Evolutionary conservation across 2,888 invertebrate species (phyloP).

Genomic region (Scaptomyza reducta): DNA sequence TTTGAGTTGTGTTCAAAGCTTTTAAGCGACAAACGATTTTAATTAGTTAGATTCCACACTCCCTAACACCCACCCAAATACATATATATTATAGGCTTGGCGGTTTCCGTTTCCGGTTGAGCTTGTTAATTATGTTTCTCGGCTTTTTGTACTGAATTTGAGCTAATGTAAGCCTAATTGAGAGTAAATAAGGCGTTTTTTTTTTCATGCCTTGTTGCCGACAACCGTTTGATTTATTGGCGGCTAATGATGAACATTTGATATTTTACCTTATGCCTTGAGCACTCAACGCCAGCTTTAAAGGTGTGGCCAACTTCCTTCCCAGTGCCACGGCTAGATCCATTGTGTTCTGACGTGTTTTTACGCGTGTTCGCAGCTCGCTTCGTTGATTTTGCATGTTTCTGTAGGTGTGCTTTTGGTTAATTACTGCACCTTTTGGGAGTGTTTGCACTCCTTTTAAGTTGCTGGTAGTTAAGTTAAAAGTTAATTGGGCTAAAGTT

Average conservation of each 20-base stretch:
- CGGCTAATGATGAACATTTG: slow-evolving; percentile 60
- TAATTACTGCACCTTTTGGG: slow-evolving; percentile 44
- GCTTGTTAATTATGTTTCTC: slow-evolving; percentile 50
- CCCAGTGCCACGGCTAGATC: slow-evolving; percentile 1
- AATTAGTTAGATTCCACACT: slow-evolving; percentile 35
- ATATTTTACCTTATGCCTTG: slow-evolving; percentile 46
- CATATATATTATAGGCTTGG: slow-evolving; percentile 20
- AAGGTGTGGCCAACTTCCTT: slow-evolving; percentile 43
- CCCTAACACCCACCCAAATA: slow-evolving; percentile 3
- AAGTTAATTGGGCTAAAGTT: neutral
- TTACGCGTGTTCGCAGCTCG: slow-evolving; percentile 46
- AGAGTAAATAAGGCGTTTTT: slow-evolving; percentile 62
- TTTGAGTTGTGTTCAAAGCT: slow-evolving; percentile 26
- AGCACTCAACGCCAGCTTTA: neutral
- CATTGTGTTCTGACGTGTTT: slow-evolving; percentile 49
- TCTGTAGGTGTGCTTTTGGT: slow-evolving; percentile 5
- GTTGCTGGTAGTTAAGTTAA: neutral
- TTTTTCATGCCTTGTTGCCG: slow-evolving; percentile 16
- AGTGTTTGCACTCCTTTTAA: slow-evolving; percentile 29
- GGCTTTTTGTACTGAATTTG: slow-evolving; percentile 27
- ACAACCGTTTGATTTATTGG: slow-evolving; percentile 69
- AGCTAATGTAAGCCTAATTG: slow-evolving; percentile 70
- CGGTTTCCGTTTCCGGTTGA: slow-evolving; percentile 38
- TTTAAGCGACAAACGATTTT: slow-evolving; percentile 37
- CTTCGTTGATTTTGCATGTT: slow-evolving; percentile 28